A percentile compares a stretch with the other conserved stretches of the same genome.
phyloP scores from a whole-genome alignment of 2,888 invertebrate species.

The Molorchus minor region DNA sequence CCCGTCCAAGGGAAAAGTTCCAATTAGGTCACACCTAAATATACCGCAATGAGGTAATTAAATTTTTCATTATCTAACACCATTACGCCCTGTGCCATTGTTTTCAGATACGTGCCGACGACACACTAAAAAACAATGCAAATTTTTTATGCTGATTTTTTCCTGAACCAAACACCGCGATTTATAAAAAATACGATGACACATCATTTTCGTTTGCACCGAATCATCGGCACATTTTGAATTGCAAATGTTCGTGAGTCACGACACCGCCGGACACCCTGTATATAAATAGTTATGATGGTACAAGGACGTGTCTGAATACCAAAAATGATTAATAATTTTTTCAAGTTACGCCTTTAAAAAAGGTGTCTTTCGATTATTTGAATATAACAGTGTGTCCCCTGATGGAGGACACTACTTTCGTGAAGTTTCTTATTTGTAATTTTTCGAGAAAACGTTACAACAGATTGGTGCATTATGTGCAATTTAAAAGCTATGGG shows the following conservation, averaged over 20 bases:
- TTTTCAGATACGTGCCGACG: conserved; percentile 1
- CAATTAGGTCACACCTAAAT: conserved; percentile 18
- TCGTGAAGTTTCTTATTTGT: too few species aligned
- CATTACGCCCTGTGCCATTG: conserved; percentile 21
- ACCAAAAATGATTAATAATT: conserved; percentile 13
- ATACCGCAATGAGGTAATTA: conserved; percentile 22
- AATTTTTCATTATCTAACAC: conserved; percentile 13
- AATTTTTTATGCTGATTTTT: conserved; percentile 5
- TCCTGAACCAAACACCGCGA: background rate
- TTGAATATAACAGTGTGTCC: too few species aligned
- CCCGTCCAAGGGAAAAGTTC: background rate
- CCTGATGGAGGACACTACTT: too few species aligned
- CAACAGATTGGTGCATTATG: too few species aligned
- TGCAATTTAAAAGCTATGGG: too few species aligned
- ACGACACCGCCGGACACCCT: conserved; percentile 6
- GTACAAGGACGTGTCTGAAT: background rate
- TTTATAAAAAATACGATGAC: conserved; percentile 14
- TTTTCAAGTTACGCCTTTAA: conserved; percentile 11
- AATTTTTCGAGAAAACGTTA: too few species aligned
- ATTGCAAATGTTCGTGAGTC: conserved; percentile 17
- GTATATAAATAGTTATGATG: conserved; percentile 15
- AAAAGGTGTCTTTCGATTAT: conserved; percentile 10
- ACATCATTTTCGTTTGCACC: conserved; percentile 16
- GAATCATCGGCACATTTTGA: conserved; percentile 10
- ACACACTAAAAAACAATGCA: conserved; percentile 19